Base-by-base conservation (phyloP, 1,140 invertebrate genomes). In the Nebria ingens region DNA sequence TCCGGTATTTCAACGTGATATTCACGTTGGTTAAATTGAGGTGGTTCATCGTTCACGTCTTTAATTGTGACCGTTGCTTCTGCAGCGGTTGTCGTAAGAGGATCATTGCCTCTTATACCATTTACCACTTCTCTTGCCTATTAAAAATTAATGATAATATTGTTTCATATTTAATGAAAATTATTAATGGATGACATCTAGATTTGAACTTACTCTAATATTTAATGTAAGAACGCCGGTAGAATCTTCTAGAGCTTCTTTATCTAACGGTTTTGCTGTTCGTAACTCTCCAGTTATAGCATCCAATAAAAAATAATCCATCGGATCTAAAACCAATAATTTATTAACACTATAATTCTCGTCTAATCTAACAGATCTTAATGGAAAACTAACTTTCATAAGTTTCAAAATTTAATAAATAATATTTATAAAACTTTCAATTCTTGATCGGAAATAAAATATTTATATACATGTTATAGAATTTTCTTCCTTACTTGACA, bases 41-140 rank as follows among this genome's bases (percentile, higher is more conserved):
- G 95, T 0, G 92, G 83, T 62, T 92, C 91, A 69, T 98, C 94
- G 71, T 97, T 97, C 0, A 96, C 90, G 72, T 96, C 93, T 64
- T 83, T 82, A 58, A 96, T 88, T 19, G 86, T 91, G 12, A 97
- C 81, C 0, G 82, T 90, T 9, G 89, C 84, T 40, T 84, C 80
- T 1, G 85, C 79, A 6, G 76, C 76, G 2, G 84, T 79, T 12
- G 80, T 77, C 0, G 85, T 85, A 19, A 80, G 65, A 2, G 80
- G 66, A 61, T 88, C 85, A 62, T 85, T 79, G 2, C 81, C 72
- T 15, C 83, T 80, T 12, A 75, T 67, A 0, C 85, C 87, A 65
- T 89, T 80, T 2, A 89, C 79, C 56, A 90, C 62, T 74, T 91
- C 88, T 21, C 82, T 80, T 2, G 88, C 88, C 79, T 86, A 62